phyloP scores from a whole-genome alignment of 1,140 invertebrate species.

The Psix sp. region DNA sequence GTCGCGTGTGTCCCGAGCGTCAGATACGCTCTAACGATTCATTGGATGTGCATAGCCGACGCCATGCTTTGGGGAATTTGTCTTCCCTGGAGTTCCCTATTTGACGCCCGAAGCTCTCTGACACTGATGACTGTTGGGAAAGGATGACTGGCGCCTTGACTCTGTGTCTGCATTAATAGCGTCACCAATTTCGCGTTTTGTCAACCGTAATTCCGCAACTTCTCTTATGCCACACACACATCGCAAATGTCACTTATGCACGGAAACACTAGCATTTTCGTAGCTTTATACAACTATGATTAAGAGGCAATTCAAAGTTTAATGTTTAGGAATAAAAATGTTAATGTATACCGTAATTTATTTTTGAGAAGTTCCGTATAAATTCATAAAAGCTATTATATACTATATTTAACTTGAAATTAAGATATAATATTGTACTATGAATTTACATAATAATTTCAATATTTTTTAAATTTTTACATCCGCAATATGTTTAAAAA shows the following conservation, averaged over 20 bases:
- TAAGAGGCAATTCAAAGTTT: too few species aligned
- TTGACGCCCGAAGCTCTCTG: constrained; percentile 68
- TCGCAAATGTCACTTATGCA: constrained; percentile 26
- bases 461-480: too few species aligned
- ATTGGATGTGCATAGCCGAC: constrained; percentile 60
- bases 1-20: constrained; percentile 31
- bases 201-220: constrained; percentile 52
- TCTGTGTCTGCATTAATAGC: constrained; percentile 56
- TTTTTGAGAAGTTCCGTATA: too few species aligned
- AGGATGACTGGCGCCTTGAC: constrained; percentile 61
- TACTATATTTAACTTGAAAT: too few species aligned
- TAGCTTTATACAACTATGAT: constrained; percentile 32
- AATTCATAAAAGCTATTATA: too few species aligned
- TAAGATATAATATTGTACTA: too few species aligned
- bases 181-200: constrained; percentile 58
- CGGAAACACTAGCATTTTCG: constrained; percentile 39
- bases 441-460: too few species aligned
- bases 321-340: too few species aligned
- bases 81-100: constrained; percentile 64
- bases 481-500: too few species aligned
- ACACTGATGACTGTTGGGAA: constrained; percentile 61
- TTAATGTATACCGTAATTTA: too few species aligned
- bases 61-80: constrained; percentile 61
- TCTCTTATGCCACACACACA: constrained; percentile 24
- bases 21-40: constrained; percentile 67